These are phyloP conservation scores for Malaclemys terrapin DNA, from an alignment of 2,113 vertebrate genomes.

Conservation along the genomic window DNA sequence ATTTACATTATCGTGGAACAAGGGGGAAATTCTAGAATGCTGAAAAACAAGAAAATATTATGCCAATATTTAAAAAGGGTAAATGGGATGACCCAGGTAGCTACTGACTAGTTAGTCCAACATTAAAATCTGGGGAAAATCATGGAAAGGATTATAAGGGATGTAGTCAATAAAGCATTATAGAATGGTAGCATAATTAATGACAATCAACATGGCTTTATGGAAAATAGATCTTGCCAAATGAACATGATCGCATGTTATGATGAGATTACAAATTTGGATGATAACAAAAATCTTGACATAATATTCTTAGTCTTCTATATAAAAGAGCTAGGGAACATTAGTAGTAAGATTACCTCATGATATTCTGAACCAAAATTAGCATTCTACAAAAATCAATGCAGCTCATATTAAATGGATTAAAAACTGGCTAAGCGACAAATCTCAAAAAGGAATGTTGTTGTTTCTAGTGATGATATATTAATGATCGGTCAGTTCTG, in stretches of 20 bases:
- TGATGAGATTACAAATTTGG: constrained; percentile 73
- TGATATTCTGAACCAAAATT: constrained; percentile 22
- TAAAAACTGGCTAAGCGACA: constrained; percentile 4
- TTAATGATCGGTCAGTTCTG: neutral
- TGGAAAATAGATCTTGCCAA: constrained; percentile 55
- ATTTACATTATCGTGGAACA: neutral
- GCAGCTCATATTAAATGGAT: neutral
- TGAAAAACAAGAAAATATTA: neutral
- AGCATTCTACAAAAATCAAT: constrained; percentile 25
- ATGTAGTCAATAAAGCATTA: constrained; percentile 60
- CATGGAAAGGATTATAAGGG: constrained; percentile 55
- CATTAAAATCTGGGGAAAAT: neutral
- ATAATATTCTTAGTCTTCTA: constrained; percentile 57
- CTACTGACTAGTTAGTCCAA: constrained; percentile 6
- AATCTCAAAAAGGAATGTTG: neutral
- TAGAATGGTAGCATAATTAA: constrained; percentile 65
- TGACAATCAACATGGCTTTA: constrained; percentile 72
- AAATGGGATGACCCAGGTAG: constrained; percentile 40
- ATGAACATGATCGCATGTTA: constrained; percentile 29
- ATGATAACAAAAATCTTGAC: constrained; percentile 61
- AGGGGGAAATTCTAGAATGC: neutral
- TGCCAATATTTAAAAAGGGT: constrained; percentile 25
- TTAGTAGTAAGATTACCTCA: neutral
- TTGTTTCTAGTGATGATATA: neutral
- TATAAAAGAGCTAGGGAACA: constrained; percentile 25